Base-by-base conservation (phyloP, 2,888 invertebrate genomes). In the Gordius sp. region DNA sequence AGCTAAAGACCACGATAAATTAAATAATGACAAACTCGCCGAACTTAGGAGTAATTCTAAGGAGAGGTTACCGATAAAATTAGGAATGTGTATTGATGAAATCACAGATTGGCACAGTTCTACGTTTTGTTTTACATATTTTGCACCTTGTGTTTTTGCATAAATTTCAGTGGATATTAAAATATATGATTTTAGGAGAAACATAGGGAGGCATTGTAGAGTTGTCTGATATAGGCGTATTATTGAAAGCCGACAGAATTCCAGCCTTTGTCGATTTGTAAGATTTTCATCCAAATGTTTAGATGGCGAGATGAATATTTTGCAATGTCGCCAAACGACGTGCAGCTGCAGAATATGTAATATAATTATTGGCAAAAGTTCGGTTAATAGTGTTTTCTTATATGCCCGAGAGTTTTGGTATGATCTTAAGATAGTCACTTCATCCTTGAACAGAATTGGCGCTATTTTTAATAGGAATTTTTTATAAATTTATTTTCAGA, bases 341-440 rank as follows among this genome's bases (percentile, higher is more conserved):
- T 47, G 47, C n/a, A 47, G 47, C 20, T 47, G 47, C 23, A 47
- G 47, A 20, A 47, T 8, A 20, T 47, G 47, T 4, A 47, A 4
- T 4, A 20, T 23, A 4, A 47, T 8, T 8, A 47, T 4, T 18
- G 47, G 47, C 4, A 20, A 13, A 23, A 47, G 20, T 20, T 47
- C 47, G n/a, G n/a, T n/a, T n/a, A n/a, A n/a, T n/a, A n/a, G n/a
- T n/a, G n/a, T n/a, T n/a, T n/a, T n/a, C n/a, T n/a, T n/a, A n/a
- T n/a, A n/a, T n/a, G n/a, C n/a, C n/a, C n/a, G n/a, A n/a, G n/a
- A n/a, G n/a, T n/a, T n/a, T n/a, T n/a, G n/a, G n/a, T n/a, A n/a
- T n/a, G n/a, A n/a, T n/a, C n/a, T n/a, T n/a, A n/a, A n/a, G n/a
- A n/a, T n/a, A n/a, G n/a, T n/a, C n/a, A n/a, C n/a, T n/a, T n/a